These are phyloP conservation scores for Anguilla pacifica DNA, from an alignment of 2,797 vertebrate genomes.

Conservation along the genomic window DNA sequence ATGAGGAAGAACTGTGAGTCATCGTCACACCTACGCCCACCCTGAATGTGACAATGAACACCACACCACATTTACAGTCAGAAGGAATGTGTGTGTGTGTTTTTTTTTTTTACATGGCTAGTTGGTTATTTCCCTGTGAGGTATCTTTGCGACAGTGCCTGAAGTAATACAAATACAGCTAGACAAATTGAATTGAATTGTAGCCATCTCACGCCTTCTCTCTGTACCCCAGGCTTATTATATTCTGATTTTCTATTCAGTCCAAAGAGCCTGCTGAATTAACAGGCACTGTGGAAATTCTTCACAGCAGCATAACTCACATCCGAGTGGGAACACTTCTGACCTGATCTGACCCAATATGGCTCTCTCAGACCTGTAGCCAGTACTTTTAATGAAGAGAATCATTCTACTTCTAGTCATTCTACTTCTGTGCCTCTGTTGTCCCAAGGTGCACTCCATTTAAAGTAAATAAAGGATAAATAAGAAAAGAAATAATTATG, in stretches of 20 bases:
- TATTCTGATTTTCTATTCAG: not conserved
- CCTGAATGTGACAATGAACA: not conserved
- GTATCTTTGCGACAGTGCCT: not conserved
- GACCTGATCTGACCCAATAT: not conserved
- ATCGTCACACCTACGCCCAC: too few species aligned
- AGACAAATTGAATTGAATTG: too few species aligned
- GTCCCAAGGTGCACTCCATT: too few species aligned
- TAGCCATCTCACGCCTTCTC: too few species aligned
- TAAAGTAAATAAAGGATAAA: too few species aligned
- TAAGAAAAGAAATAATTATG: too few species aligned
- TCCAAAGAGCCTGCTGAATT: not conserved
- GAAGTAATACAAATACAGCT: too few species aligned
- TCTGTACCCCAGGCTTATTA: not conserved
- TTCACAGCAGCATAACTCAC: too few species aligned
- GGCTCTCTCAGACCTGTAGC: not conserved
- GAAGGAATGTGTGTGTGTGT: not conserved
- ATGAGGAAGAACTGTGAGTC: slow-evolving; percentile 99
- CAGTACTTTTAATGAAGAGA: not conserved
- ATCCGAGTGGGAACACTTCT: too few species aligned
- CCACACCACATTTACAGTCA: not conserved
- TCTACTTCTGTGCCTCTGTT: not conserved
- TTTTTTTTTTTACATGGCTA: too few species aligned
- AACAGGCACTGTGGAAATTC: not conserved
- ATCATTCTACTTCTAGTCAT: not conserved
- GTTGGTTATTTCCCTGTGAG: not conserved